Evolutionary conservation across 1,140 invertebrate species (phyloP), one percentile per base, ranked within the genome.

Genomic region (Caenorhabditis inopinata): DNA sequence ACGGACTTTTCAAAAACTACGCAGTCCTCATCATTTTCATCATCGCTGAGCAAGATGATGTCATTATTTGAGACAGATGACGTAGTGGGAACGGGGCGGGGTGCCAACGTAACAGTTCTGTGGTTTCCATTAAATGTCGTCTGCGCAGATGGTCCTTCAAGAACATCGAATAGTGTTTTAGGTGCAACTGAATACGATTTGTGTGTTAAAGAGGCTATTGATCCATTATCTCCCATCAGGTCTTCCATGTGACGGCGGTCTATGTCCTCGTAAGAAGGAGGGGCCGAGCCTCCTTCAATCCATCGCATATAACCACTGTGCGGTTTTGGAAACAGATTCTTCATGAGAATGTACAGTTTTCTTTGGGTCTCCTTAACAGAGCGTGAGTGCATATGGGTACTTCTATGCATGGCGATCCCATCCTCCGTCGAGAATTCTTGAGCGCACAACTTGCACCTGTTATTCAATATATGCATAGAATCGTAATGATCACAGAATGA

Each of bases 401-500:
- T 5, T 16, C 58, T 23, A 68, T 68, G 58, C 9, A 7, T 5
- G 32, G 38, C 3, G 32, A 68, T 68, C 18, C 4, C 32, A 2
- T 68, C 58, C n/a, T 38, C 16, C 1, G 58, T 38, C 12, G 5
- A 1, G 9, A 18, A 6, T 1, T 68, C 32, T 1, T 21, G 12
- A 3, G 7, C 2, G n/a, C 58, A 68, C n/a, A 68, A 2, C 2
- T 38, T n/a, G 11, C 58, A 68, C 14, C 21, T 29, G 14, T 29
- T 38, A 1, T 21, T 18, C 1, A 0, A 32, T 4, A 58, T 32
- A n/a, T 68, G 58, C 1, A 68, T 18, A 16, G 58, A 68, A 68
- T 68, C 58, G 32, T 38, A 68, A 68, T 68, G 58, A 68, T 68
- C 58, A n/a, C 29, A 68, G n/a, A 21, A 68, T n/a, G 14, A 29